phyloP scores from a whole-genome alignment of 2,113 vertebrate species.

The Prunella himalayana region DNA sequence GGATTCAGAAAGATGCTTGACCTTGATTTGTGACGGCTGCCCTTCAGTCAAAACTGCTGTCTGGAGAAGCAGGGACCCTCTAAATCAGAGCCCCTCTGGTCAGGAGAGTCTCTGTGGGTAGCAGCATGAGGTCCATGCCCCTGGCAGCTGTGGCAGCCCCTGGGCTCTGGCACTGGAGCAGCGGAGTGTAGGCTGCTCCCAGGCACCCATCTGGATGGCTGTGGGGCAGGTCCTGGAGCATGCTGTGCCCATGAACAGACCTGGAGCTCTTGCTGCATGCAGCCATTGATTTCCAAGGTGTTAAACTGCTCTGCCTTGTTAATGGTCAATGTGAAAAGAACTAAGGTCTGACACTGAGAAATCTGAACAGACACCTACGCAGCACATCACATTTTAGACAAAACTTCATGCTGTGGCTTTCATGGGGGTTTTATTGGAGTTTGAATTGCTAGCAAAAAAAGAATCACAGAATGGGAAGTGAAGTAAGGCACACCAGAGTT shows the following conservation, averaged over 20 bases:
- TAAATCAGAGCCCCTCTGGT: background rate
- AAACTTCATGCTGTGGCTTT: background rate
- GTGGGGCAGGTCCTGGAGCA: fast-evolving
- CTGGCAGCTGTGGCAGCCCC: background rate
- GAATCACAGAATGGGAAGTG: background rate
- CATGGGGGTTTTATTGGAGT: background rate
- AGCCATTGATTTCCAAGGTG: background rate
- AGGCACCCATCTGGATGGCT: background rate
- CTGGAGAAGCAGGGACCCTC: background rate
- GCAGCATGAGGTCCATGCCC: fast-evolving
- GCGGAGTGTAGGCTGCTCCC: background rate
- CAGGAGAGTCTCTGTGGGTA: no score
- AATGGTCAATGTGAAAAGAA: background rate
- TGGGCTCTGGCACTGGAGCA: background rate
- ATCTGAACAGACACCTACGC: background rate
- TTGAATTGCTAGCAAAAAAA: background rate
- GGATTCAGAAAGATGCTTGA: background rate
- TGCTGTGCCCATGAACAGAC: background rate
- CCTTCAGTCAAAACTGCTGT: background rate
- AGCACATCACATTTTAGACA: background rate
- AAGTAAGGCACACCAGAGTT: background rate
- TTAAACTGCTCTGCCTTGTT: background rate
- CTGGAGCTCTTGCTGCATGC: background rate
- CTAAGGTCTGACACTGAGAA: background rate
- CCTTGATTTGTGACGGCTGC: background rate